Evolutionary conservation across 2,888 invertebrate species (phyloP), one percentile per base, ranked within the genome.

Genomic region (Netelia virgata): DNA sequence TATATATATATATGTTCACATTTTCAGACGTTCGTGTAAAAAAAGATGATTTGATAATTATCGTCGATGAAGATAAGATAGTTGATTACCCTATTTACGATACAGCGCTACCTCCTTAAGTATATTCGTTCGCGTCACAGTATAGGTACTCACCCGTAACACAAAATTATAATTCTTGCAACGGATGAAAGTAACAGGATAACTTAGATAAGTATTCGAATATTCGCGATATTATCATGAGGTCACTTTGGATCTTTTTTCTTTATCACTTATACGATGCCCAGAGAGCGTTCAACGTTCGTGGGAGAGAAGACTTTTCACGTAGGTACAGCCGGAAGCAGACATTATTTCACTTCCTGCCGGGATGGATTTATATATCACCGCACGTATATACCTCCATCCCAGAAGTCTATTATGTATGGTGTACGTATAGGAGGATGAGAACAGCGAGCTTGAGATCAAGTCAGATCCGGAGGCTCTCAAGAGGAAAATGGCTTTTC

Each of bases 401-500:
- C 68, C 16, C 43, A 61, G 36, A 36, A 72, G 75, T 79, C 57
- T 79, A 79, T 85, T 61, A 69, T 74, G 72, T 80, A 72, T 16
- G 63, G 63, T 64, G 57, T 66, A 72, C 57, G 72, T 20, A 64
- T 47, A 55, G 55, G 6, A 43, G 75, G 72, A 82, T 59, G 85
- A 82, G 75, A 82, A 85, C 79, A 82, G 74, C 79, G 68, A 10
- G 16, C 75, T 57, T 61, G 79, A 79, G 85, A 85, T 82, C 78
- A 79, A 82, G 78, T 79, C 75, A 79, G 85, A 85, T 85, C 75
- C 79, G 79, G 75, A 61, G 68, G 82, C 85, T 85, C 85, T 85
- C 82, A 70, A 79, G 85, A 85, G 85, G 78, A 85, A 85, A 85
- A 85, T 85, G 85, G 82, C 82, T 85, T 85, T 85, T 85, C 82